Evolutionary conservation across 2,888 invertebrate genomes (phyloP).

Genomic region (Trimorus sp.): DNA sequence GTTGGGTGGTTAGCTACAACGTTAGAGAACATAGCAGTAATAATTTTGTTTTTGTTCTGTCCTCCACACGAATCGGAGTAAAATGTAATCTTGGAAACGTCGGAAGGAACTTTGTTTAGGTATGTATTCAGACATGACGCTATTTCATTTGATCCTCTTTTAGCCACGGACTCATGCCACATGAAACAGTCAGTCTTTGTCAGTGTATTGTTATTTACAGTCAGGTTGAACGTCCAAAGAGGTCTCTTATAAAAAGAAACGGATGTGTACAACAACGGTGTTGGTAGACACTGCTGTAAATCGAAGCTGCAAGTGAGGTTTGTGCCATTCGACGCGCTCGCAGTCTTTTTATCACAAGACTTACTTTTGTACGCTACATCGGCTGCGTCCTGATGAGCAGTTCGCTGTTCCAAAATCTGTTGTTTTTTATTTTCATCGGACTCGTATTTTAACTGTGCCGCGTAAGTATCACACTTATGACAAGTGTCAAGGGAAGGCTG

Average conservation of each 20-base stretch:
- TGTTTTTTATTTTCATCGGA: conserved; percentile 9
- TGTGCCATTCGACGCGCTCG: conserved; percentile 29
- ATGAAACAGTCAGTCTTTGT: conserved; percentile 67
- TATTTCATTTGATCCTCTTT: conserved; percentile 70
- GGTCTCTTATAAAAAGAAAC: conserved; percentile 73
- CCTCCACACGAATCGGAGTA: conserved; percentile 62
- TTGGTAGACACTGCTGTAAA: conserved; percentile 71
- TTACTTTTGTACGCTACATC: conserved; percentile 50
- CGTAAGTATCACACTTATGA: conserved; percentile 50
- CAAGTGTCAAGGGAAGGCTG: conserved; percentile 64
- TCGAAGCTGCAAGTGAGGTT: conserved; percentile 41
- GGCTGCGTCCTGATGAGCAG: conserved; percentile 42
- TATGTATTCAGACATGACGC: conserved; percentile 65
- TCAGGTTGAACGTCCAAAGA: conserved; percentile 73
- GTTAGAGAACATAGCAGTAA: conserved; percentile 66
- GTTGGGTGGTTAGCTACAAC: conserved; percentile 29
- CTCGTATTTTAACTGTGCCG: conserved; percentile 28
- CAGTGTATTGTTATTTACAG: conserved; percentile 66
- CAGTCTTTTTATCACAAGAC: conserved; percentile 30
- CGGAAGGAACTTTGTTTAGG: conserved; percentile 43
- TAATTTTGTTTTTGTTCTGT: conserved; percentile 69
- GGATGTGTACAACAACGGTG: conserved; percentile 68
- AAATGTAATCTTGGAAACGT: conserved; percentile 46
- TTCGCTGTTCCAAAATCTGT: conserved; percentile 11
- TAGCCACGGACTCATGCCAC: conserved; percentile 71